These are phyloP conservation scores for Leucoraja ocellata DNA, from an alignment of 2,797 vertebrate genomes.

Conservation along the genomic window DNA sequence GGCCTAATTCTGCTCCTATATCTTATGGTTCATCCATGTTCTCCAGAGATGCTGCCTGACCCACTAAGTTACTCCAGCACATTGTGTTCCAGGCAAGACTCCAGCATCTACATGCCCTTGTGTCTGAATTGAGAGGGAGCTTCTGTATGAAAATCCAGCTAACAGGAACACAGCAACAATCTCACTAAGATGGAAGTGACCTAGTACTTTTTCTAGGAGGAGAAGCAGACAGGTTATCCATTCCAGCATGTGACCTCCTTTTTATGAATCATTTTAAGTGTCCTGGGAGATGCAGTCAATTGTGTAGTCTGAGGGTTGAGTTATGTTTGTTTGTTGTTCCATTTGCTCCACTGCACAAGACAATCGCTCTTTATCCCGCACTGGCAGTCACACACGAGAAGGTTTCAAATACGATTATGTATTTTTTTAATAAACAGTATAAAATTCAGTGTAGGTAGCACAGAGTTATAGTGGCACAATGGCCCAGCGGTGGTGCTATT, in stretches of 20 bases:
- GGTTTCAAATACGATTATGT: not conserved
- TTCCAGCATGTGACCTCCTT: not conserved
- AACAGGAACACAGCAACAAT: not conserved
- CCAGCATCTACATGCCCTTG: too few species aligned
- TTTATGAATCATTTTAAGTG: not conserved
- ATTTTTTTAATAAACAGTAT: not conserved
- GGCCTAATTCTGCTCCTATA: too few species aligned
- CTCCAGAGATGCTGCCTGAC: too few species aligned
- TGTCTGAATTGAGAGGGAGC: not conserved
- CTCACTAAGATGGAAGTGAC: not conserved
- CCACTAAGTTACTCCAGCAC: too few species aligned
- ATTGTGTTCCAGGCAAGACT: too few species aligned
- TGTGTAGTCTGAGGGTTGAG: not conserved
- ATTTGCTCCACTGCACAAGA: not conserved
- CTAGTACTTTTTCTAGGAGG: not conserved
- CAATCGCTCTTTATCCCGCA: not conserved
- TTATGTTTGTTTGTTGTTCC: not conserved
- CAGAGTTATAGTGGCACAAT: too few species aligned
- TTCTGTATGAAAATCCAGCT: not conserved
- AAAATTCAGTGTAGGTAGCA: not conserved
- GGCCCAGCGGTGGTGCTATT: too few species aligned
- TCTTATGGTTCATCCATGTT: too few species aligned
- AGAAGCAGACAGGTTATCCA: not conserved
- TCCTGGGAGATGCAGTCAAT: too few species aligned
- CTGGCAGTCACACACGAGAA: not conserved